Percentiles rank a stretch among this genome's conserved stretches.
These are phyloP conservation scores for Procambarus clarkii DNA, from an alignment of 1,140 invertebrate genomes.

Conservation along the genomic window DNA sequence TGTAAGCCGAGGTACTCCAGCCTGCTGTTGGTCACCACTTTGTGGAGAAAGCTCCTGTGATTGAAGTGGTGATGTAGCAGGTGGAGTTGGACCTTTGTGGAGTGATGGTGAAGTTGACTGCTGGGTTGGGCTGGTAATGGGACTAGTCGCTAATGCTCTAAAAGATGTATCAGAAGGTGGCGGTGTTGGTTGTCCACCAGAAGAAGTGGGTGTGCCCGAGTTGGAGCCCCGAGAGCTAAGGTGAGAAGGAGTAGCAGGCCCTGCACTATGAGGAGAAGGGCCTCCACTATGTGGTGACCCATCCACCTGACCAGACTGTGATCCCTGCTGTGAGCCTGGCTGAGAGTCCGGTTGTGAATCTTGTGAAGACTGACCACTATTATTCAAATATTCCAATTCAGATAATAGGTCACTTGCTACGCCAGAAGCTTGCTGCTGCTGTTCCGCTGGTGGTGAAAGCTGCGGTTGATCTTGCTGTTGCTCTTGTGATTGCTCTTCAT, in stretches of 20 bases:
- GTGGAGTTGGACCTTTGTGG: conserved; percentile 63
- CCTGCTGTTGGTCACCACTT: conserved; percentile 17
- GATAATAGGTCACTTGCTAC: conserved; percentile 68
- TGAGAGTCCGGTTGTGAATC: conserved; percentile 26
- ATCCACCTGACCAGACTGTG: conserved; percentile 57
- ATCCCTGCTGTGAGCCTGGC: conserved; percentile 32
- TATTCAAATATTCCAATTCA: conserved; percentile 69
- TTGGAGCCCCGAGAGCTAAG: conserved; percentile 66
- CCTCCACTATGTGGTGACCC: conserved; percentile 60
- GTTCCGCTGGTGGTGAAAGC: conserved; percentile 28
- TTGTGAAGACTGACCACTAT: conserved; percentile 60
- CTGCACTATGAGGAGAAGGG: conserved; percentile 57
- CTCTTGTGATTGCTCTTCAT: conserved; percentile 44
- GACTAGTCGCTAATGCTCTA: conserved; percentile 71
- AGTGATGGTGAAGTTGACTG: conserved; percentile 38
- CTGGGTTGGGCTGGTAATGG: conserved; percentile 62
- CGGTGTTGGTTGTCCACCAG: conserved; percentile 68
- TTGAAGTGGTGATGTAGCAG: conserved; percentile 49
- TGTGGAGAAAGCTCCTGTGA: conserved; percentile 48
- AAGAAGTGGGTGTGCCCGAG: conserved; percentile 68
- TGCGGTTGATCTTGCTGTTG: conserved; percentile 43
- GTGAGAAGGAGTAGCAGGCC: conserved; percentile 58
- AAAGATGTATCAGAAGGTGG: conserved; percentile 71
- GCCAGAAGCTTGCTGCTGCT: conserved; percentile 55
- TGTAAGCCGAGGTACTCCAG: conserved; percentile 58